Evolutionary conservation across 1,140 invertebrate species (phyloP).

Genomic region (Ephestia elutella): DNA sequence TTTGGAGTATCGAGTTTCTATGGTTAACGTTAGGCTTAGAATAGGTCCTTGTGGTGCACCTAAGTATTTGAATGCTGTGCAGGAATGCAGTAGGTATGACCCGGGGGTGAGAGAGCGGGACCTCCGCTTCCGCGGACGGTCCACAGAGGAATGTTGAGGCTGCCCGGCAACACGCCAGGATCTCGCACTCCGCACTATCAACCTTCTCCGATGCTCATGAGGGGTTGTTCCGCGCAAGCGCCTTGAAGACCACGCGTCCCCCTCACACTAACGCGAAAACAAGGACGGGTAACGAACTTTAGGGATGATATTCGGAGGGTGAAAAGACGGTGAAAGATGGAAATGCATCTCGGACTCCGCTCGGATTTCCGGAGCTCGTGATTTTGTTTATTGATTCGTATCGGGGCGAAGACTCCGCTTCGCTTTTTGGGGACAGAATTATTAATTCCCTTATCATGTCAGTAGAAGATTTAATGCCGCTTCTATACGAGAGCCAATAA

Average conservation of each 20-base stretch:
- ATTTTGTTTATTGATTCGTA: slow-evolving; percentile 73
- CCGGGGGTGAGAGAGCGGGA: slow-evolving; percentile 65
- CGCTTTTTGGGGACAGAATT: slow-evolving; percentile 42
- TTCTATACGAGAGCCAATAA: slow-evolving; percentile 27
- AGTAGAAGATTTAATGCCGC: slow-evolving; percentile 42
- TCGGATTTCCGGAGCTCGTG: slow-evolving; percentile 68
- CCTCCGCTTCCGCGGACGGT: slow-evolving; percentile 64
- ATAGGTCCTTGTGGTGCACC: slow-evolving; percentile 21
- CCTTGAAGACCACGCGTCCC: slow-evolving; percentile 31
- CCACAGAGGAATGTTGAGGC: slow-evolving; percentile 61
- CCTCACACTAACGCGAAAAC: slow-evolving; percentile 33
- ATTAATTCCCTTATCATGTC: slow-evolving; percentile 58
- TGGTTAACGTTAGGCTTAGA: slow-evolving; percentile 20
- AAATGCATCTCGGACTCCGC: slow-evolving; percentile 67
- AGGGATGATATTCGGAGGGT: slow-evolving; percentile 68
- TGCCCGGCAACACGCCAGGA: slow-evolving; percentile 57
- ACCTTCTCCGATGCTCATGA: slow-evolving; percentile 55
- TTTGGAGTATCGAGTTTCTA: slow-evolving; percentile 1
- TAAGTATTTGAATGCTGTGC: slow-evolving; percentile 15
- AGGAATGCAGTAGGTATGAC: slow-evolving; percentile 26
- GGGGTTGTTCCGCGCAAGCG: slow-evolving; percentile 64
- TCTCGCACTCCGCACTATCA: slow-evolving; percentile 54
- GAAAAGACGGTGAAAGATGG: slow-evolving; percentile 69
- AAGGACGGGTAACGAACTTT: slow-evolving; percentile 43
- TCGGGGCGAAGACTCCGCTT: slow-evolving; percentile 37